Evolutionary conservation across 2,113 vertebrate species (phyloP).

Genomic region (Urocitellus parryii): DNA sequence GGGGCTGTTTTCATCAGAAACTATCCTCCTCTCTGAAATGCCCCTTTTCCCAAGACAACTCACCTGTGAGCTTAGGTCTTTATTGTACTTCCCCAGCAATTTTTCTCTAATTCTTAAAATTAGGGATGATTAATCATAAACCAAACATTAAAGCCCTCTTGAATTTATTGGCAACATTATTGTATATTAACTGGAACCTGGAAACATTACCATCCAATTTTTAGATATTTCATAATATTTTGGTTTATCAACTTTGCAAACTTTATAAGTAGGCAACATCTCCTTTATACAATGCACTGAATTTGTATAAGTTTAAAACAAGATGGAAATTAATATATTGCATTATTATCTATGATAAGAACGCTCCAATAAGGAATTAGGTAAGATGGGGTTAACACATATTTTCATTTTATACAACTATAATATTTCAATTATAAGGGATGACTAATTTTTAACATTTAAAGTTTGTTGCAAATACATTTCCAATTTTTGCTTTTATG

Average conservation of each 20-base stretch:
- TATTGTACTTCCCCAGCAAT: not conserved
- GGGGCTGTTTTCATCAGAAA: not conserved
- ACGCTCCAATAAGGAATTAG: not conserved
- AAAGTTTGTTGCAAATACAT: not conserved
- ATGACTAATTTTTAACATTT: not conserved
- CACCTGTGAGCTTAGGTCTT: not conserved
- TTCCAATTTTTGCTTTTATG: not conserved
- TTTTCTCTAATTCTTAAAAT: not conserved
- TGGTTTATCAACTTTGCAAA: not conserved
- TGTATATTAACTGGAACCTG: not conserved
- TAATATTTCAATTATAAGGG: not conserved
- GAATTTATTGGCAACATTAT: not conserved
- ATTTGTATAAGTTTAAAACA: not conserved
- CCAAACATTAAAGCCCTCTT: not conserved
- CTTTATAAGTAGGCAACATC: not conserved
- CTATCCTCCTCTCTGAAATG: not conserved
- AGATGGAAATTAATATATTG: not conserved
- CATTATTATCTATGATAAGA: not conserved
- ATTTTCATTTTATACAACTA: not conserved
- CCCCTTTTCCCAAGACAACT: not conserved
- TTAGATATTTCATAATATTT: not conserved
- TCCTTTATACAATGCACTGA: not conserved
- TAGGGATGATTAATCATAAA: not conserved
- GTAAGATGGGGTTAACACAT: not conserved
- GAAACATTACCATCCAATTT: not conserved